A percentile compares a stretch with the other conserved stretches of the same genome.
Conservation (phyloP, 1,140 invertebrate genomes). For the Scaptomyza pallida region DNA sequence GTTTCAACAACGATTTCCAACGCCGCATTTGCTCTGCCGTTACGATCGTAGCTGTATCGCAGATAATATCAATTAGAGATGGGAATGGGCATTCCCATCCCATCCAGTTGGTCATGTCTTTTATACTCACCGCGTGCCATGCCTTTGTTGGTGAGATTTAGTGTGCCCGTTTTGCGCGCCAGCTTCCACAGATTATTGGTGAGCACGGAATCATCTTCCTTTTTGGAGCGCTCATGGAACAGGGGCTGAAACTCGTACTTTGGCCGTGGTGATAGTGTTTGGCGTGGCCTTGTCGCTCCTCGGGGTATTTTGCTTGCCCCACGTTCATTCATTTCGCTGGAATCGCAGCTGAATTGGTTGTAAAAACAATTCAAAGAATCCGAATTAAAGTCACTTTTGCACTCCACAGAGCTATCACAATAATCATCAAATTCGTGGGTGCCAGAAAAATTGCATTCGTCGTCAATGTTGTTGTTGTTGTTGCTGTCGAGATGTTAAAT, state of each 20-base stretch:
- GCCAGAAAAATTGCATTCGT: not conserved
- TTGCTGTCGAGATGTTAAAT: conserved; percentile 14
- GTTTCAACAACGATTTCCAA: conserved; percentile 38
- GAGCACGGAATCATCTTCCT: conserved; percentile 88
- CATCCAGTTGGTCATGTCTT: not conserved
- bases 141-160: conserved; percentile 91
- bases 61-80: not conserved
- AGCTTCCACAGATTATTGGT: conserved; percentile 89
- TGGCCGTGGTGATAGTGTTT: conserved; percentile 13
- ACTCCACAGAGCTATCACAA: conserved; percentile 24
- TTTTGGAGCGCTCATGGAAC: conserved; percentile 88
- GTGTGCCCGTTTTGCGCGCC: conserved; percentile 90
- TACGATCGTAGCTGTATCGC: conserved; percentile 35
- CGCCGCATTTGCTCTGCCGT: conserved; percentile 35
- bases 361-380: conserved; percentile 22
- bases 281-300: conserved; percentile 29
- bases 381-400: conserved; percentile 30
- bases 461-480: not conserved
- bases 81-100: not conserved
- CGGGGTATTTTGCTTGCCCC: conserved; percentile 53
- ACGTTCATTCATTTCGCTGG: conserved; percentile 35
- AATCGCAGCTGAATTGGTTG: conserved; percentile 33
- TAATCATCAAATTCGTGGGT: conserved; percentile 20
- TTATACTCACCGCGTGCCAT: conserved; percentile 88
- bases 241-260: conserved; percentile 85